phyloP scores from a whole-genome alignment of 2,888 invertebrate species.

The Tethea ocularis region DNA sequence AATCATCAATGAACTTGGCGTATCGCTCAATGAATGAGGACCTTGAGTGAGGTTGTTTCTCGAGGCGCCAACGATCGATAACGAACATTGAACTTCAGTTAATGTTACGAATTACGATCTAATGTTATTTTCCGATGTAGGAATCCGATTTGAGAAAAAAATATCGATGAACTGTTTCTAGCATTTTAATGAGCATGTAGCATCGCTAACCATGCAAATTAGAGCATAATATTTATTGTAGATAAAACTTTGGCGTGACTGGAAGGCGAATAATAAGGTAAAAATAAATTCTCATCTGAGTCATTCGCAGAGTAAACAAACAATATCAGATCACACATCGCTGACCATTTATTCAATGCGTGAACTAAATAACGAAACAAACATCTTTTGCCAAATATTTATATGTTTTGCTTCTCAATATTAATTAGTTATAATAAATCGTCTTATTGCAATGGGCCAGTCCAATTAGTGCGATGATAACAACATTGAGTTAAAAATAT shows the following conservation, averaged over 20 bases:
- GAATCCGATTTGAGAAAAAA: neutral
- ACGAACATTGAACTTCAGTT: slow-evolving; percentile 65
- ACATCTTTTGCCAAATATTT: neutral
- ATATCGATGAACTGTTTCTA: too few species aligned
- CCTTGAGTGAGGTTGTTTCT: slow-evolving; percentile 71
- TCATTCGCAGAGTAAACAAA: slow-evolving; percentile 13
- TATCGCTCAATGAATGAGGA: slow-evolving; percentile 60
- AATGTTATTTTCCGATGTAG: neutral
- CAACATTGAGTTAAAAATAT: too few species aligned
- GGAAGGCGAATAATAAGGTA: slow-evolving; percentile 7
- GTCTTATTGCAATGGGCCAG: neutral
- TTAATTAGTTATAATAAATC: neutral
- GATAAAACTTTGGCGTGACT: neutral
- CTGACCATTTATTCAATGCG: neutral
- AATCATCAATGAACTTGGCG: slow-evolving; percentile 72
- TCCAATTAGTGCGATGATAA: neutral
- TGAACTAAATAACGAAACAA: neutral
- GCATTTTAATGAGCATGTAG: too few species aligned
- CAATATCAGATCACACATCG: slow-evolving; percentile 8
- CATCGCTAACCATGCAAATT: too few species aligned
- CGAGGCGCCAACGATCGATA: slow-evolving; percentile 51
- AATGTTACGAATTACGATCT: slow-evolving; percentile 10
- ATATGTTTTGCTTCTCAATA: neutral
- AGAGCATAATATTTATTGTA: neutral
- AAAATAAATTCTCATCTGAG: slow-evolving; percentile 9